Evolutionary conservation across 2,113 vertebrate genomes (phyloP).

Genomic region (Xiphophorus maculatus): DNA sequence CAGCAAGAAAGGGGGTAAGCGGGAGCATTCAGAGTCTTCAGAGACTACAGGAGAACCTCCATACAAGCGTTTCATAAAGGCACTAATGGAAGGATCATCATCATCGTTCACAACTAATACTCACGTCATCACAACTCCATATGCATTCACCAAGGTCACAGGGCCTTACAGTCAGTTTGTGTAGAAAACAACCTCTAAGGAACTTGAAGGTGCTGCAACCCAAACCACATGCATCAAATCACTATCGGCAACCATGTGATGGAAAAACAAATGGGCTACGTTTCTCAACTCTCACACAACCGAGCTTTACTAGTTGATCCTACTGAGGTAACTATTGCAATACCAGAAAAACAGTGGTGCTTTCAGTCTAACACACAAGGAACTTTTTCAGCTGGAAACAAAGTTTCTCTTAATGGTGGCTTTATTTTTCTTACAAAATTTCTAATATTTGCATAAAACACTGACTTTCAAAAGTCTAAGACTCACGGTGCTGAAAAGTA

Average conservation of each 20-base stretch:
- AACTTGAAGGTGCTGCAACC: constrained; percentile 69
- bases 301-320: constrained; percentile 77
- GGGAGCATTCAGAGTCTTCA: constrained; percentile 84
- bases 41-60: constrained; percentile 84
- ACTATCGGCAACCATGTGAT: constrained; percentile 36
- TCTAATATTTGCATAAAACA: constrained; percentile 79
- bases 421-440: constrained; percentile 79
- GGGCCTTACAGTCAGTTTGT: constrained; percentile 95
- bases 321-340: constrained; percentile 73
- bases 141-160: constrained; percentile 97
- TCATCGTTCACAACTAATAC: constrained; percentile 95
- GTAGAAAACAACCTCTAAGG: constrained; percentile 72
- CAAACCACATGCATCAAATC: constrained; percentile 49
- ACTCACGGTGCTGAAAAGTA: constrained; percentile 90
- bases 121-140: constrained; percentile 91
- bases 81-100: constrained; percentile 87
- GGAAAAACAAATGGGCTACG: constrained; percentile 51
- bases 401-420: constrained; percentile 72
- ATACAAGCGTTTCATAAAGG: constrained; percentile 89
- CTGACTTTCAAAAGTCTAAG: constrained; percentile 86
- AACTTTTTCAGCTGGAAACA: constrained; percentile 87
- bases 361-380: constrained; percentile 83
- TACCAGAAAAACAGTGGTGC: constrained; percentile 85
- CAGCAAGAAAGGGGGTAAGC: constrained; percentile 88
- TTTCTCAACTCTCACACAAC: constrained; percentile 82